A percentile compares a stretch with the other conserved stretches of the same genome.
Evolutionary conservation across 2,797 vertebrate species (phyloP).

Genomic region (Ataeniobius toweri): DNA sequence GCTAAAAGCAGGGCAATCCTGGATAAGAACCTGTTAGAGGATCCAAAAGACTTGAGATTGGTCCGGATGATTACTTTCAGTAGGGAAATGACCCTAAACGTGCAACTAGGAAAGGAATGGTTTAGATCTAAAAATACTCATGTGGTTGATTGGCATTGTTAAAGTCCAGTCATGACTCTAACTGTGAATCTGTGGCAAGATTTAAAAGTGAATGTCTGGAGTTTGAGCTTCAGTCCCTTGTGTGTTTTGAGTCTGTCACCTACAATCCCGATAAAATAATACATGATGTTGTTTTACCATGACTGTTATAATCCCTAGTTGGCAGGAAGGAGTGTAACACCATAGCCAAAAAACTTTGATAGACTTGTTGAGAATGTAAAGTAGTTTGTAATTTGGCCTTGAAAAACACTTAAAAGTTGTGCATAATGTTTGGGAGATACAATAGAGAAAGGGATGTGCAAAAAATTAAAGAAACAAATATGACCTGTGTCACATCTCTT

Average conservation of each 20-base stretch:
- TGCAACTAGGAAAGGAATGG: not conserved
- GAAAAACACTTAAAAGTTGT: not conserved
- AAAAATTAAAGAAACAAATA: not conserved
- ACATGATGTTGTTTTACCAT: too few species aligned
- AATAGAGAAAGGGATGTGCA: not conserved
- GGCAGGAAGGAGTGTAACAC: not conserved
- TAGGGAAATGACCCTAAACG: not conserved
- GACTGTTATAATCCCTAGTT: too few species aligned
- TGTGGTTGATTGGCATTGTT: too few species aligned
- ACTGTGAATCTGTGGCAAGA: not conserved
- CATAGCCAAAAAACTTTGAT: not conserved
- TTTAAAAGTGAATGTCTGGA: not conserved
- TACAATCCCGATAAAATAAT: not conserved
- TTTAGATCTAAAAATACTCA: not conserved
- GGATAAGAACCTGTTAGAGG: too few species aligned
- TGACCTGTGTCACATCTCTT: not conserved
- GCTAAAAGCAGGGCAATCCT: too few species aligned
- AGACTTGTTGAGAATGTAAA: not conserved
- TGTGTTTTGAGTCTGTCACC: not conserved
- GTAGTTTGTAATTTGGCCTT: not conserved
- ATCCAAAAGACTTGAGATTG: too few species aligned
- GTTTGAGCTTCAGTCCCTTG: not conserved
- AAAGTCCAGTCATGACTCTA: not conserved
- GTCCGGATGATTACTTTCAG: not conserved
- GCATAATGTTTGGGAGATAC: not conserved